phyloP scores from a whole-genome alignment of 2,113 vertebrate species.

The Antechinus flavipes region DNA sequence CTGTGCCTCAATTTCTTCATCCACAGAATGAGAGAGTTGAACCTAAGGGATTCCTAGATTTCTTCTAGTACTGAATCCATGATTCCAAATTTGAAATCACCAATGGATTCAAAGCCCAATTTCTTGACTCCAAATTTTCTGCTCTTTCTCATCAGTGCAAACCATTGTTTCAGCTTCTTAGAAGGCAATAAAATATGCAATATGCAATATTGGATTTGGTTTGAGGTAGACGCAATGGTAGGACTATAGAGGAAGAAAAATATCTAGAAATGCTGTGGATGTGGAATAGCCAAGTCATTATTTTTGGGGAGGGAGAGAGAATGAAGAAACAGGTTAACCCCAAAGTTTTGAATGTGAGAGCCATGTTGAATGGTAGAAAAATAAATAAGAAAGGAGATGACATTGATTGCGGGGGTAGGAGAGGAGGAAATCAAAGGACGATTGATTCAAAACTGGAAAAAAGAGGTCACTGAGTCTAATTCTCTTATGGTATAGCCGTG shows the following conservation, averaged over 20 bases:
- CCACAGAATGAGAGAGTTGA: not conserved
- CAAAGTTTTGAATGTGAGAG: not conserved
- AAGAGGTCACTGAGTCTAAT: not conserved
- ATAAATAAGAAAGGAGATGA: not conserved
- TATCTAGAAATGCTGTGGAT: not conserved
- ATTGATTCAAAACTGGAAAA: not conserved
- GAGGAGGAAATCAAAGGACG: not conserved
- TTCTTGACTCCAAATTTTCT: not conserved
- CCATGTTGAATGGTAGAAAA: not conserved
- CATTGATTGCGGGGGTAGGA: not conserved
- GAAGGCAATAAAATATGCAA: not conserved
- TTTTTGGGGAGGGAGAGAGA: not conserved
- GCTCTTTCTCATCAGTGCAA: not conserved
- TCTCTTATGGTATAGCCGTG: not conserved
- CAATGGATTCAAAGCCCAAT: not conserved
- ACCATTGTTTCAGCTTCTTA: not conserved
- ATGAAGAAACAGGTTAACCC: not conserved
- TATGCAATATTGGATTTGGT: not conserved
- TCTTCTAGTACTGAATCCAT: not conserved
- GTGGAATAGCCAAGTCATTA: not conserved
- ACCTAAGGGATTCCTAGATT: not conserved
- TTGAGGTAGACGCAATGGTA: not conserved
- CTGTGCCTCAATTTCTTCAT: not conserved
- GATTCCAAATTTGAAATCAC: not conserved
- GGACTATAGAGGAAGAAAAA: not conserved